Evolutionary conservation across 2,888 invertebrate species (phyloP), one percentile per base, ranked within the genome.

Genomic region (Macrophya alboannulata): DNA sequence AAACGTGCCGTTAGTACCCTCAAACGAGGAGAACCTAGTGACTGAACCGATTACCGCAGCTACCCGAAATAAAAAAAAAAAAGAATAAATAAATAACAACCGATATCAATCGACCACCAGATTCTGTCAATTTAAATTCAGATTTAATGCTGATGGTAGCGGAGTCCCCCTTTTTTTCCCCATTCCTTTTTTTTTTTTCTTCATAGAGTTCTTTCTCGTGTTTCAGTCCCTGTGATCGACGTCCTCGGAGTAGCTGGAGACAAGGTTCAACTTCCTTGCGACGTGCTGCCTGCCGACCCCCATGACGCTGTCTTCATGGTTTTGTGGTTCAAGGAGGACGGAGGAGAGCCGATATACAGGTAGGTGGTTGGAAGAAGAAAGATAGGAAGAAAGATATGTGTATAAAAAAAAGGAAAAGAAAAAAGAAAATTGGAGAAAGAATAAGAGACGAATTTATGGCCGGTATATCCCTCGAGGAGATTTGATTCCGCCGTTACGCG

Each of bases 291-390:
- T 10, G 95, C 96, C 88, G 96, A 97, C 90, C 95, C 96, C 76
- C 96, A 97, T 91, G 98, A 98, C 94, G 96, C 96, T 43, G 97
- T 98, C 84, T 97, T 96, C 91, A 97, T 98, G 97, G 98, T 98
- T 88, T 95, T 98, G 59, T 98, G 98, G 98, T 98, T 97, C 94
- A 97, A 97, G 91, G 97, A 97, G 93, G 96, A 96, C 65, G 97
- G 96, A 89, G 96, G 96, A 51, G 97, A 97, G 91, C 98, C 98
- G 43, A 94, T 98, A 87, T 98, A 97, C 94, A 98, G 97, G 98
- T 98, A 94, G 94, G 45, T 51, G 1, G 37, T 37, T 4, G 48
- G 55, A 31, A 8, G 4, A n/a, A 21, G 79, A 81, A 76, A 77
- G 62, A 85, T 5, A 86, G 85, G 65, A 82, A 76, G 10, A 0